Conservation (phyloP, 2,797 vertebrate species). For the Phataginus tricuspis region DNA sequence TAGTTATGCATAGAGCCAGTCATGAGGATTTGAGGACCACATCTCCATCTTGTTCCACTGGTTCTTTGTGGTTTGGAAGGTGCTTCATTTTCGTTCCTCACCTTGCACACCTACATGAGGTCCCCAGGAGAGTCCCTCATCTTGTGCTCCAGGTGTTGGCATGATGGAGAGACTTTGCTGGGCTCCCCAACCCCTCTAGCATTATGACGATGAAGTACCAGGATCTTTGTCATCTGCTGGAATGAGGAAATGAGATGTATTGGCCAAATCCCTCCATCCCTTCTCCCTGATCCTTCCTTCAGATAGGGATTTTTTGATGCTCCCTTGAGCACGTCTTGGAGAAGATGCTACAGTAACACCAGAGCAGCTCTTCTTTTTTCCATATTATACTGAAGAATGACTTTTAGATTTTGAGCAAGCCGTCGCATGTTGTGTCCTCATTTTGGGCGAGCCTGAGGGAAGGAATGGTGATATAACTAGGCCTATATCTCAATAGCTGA, state of each 20-base stretch:
- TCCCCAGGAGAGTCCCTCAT: not conserved
- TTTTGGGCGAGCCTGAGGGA: not conserved
- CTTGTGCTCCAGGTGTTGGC: not conserved
- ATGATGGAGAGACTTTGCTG: not conserved
- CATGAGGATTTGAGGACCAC: not conserved
- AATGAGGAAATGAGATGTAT: slow-evolving; percentile 40
- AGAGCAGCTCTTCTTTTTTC: not conserved
- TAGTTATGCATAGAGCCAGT: not conserved
- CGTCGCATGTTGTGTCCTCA: not conserved
- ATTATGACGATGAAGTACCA: not conserved
- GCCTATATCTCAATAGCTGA: not conserved
- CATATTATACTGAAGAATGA: slow-evolving; percentile 5
- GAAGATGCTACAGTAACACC: slow-evolving; percentile 42
- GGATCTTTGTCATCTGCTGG: not conserved
- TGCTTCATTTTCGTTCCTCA: not conserved
- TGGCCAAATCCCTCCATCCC: not conserved
- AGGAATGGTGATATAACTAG: not conserved
- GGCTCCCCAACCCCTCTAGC: not conserved
- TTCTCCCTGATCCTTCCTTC: not conserved
- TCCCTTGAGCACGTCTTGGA: slow-evolving; percentile 54
- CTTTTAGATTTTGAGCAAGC: slow-evolving; percentile 29
- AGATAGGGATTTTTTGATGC: not conserved
- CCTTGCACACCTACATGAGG: not conserved
- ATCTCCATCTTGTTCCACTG: not conserved
- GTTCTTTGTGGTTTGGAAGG: not conserved